These are phyloP conservation scores for Orussus abietinus DNA, from an alignment of 1,140 invertebrate species.

Conservation along the genomic window DNA sequence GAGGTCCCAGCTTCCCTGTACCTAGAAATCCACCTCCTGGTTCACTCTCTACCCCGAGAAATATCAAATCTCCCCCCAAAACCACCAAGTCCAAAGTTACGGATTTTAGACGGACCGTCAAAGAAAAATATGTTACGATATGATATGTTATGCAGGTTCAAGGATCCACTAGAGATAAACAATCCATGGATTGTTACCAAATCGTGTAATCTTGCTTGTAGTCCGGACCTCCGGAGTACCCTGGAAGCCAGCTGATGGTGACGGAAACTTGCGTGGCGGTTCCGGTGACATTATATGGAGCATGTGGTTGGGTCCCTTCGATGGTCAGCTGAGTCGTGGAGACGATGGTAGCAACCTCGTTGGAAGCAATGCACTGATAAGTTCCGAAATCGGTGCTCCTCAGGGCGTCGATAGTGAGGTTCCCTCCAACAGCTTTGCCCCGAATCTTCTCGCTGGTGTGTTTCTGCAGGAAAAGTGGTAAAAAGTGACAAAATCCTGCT, in stretches of 20 bases:
- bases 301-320: constrained; percentile 93
- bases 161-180: too few relatives aligned
- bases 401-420: constrained; percentile 87
- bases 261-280: constrained; percentile 85
- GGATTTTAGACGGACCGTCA: too few relatives aligned
- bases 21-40: constrained; percentile 54
- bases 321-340: constrained; percentile 86
- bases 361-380: constrained; percentile 92
- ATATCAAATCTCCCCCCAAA: too few relatives aligned
- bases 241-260: constrained; percentile 86
- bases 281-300: constrained; percentile 89
- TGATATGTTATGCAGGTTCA: too few relatives aligned
- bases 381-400: constrained; percentile 86
- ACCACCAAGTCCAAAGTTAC: too few relatives aligned
- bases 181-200: too few relatives aligned
- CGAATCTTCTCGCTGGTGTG: constrained; percentile 79
- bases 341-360: constrained; percentile 91
- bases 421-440: constrained; percentile 74
- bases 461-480: constrained; percentile 49
- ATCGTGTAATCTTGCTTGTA: constrained; percentile 93
- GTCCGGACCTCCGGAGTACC: constrained; percentile 90
- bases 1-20: constrained; percentile 77
- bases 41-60: too few relatives aligned
- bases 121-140: too few relatives aligned
- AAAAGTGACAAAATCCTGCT: too few relatives aligned